Evolutionary conservation across 2,888 invertebrate genomes (phyloP), one percentile per base, ranked within the genome.

Genomic region (Branchinecta sandiegonensis): DNA sequence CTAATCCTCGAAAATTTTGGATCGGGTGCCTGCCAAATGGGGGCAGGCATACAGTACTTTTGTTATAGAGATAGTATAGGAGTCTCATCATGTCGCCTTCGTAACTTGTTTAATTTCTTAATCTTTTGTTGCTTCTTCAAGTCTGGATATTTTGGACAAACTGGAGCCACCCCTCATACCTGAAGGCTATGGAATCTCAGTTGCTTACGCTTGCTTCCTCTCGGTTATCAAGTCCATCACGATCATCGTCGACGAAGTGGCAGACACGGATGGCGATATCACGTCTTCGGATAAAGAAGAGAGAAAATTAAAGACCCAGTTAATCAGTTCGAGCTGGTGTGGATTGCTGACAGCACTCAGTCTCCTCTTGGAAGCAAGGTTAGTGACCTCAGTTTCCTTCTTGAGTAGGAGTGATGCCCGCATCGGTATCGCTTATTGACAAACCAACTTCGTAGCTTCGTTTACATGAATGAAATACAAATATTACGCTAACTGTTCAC

Each of bases 131-230:
- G 23, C 23, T 23, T 23, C 23, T 72, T 79, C 69, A 77, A 93
- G 94, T 76, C 82, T 97, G 77, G 99, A 99, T 78, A 90, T 95
- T 88, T 78, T 96, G 74, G 99, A 99, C 76, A 93, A 95, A 77
- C 84, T 88, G 17, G 97, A 99, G 75, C 91, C 96, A 9, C 95
- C 95, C 0, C 79, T 84, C 12, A 89, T 97, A 72, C 91, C 92
- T n/a, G 95, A 97, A 72, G 96, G 97, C 1, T 99, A 97, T 79
- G 94, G 95, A 7, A 89, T 99, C 70, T 95, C 96, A 0, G 85
- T 97, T 63, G 94, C 95, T 0, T 96, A 94, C 79, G 90, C 92
- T 7, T 92, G 94, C 77, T 82, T 97, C 65, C 81, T 95, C 76
- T 96, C 96, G 78, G 87, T 93, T 72, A 90, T 95, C 67, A 84